Evolutionary conservation across 2,888 invertebrate genomes (phyloP).

Genomic region (Plutella xylostella): DNA sequence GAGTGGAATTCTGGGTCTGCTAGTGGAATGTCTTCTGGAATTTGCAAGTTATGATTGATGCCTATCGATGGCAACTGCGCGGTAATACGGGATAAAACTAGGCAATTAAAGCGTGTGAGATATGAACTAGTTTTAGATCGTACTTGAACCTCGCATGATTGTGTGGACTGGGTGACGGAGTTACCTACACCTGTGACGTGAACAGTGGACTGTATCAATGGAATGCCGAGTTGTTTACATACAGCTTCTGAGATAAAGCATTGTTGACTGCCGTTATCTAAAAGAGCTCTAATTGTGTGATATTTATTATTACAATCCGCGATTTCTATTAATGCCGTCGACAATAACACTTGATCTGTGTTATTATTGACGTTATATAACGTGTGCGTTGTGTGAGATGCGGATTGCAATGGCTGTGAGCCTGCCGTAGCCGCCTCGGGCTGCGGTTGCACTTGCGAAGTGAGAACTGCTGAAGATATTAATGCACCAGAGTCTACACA

Average conservation of each 20-base stretch:
- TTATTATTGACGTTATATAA: background rate
- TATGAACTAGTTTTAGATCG: background rate
- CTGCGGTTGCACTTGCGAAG: background rate
- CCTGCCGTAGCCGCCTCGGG: background rate
- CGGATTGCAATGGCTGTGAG: background rate
- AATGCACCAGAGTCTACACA: background rate
- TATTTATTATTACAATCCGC: background rate
- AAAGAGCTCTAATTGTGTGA: background rate
- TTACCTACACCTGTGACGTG: background rate
- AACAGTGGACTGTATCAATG: background rate
- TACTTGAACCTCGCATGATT: too few relatives aligned
- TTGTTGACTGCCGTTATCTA: background rate
- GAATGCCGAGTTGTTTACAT: background rate
- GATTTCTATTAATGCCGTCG: background rate
- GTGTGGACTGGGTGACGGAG: too few relatives aligned
- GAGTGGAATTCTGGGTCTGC: background rate
- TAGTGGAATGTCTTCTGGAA: background rate
- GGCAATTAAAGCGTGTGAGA: constrained; percentile 3
- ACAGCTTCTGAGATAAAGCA: background rate
- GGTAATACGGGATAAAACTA: constrained; percentile 4
- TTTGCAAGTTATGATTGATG: background rate
- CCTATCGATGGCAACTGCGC: background rate
- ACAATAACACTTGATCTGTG: background rate
- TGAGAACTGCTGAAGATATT: background rate
- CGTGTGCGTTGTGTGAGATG: background rate